Evolutionary conservation across 1,140 invertebrate genomes (phyloP), one percentile per base, ranked within the genome.

Genomic region (Bathynomus jamesi): DNA sequence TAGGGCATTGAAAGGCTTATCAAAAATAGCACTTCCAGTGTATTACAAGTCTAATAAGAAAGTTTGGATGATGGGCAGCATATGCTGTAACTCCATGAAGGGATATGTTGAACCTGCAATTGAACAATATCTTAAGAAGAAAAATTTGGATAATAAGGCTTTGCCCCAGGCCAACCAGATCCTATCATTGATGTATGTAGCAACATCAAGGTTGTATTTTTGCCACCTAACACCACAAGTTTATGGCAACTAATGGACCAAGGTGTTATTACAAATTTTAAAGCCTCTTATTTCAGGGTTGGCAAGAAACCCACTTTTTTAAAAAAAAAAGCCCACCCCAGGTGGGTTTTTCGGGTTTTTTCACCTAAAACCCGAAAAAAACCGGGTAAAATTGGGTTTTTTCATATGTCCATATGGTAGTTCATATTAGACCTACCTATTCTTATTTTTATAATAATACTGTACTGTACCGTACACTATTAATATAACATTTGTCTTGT

Each of bases 121-220:
- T 64, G 24, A 64, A 25, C 7, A 63, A 28, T 64, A 64, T 53
- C 21, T 11, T 21, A 53, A 5, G 11, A 53, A 53, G 21, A 53
- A 63, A 24, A 63, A 63, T 63, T 63, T 63, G 21, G 7, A 8
- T 21, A 63, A 63, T 28, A 63, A 63, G 24, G 61, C 61, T 63
- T 25, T 63, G 61, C 61, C 61, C 61, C 61, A 17, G 61, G 61
- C 27, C 61, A 63, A 11, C 61, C 61, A 25, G 13, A 24, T 24
- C 1, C 2, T 2, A 10, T 63, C 11, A 10, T 11, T 24, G 8
- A 63, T 28, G n/a, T 24, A 28, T 10, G 24, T 63, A 8, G 27
- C 11, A 63, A 63, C 24, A 11, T 63, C 11, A 28, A 63, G 27
- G 61, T 63, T 28, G 61, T 28, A 24, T 62, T 62, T 63, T 25